A percentile compares a stretch with the other conserved stretches of the same genome.
Conservation (phyloP, 2,888 invertebrate genomes). For the Pristionchus maxplancki region DNA sequence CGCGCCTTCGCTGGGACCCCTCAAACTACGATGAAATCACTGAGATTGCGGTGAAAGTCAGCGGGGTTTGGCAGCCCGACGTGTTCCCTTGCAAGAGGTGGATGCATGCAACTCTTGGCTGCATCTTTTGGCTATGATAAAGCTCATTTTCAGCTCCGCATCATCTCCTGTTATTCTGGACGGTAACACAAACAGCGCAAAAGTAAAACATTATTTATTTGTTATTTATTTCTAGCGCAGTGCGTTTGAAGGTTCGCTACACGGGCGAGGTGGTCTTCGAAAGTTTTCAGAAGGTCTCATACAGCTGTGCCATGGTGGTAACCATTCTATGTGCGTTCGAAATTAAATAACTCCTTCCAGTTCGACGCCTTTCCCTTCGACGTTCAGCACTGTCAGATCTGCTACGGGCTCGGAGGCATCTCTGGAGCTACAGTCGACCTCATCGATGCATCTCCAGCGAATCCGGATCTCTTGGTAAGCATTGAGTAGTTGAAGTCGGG, state of each 20-base stretch:
- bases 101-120: too few relatives aligned
- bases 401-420: not conserved
- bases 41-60: not conserved
- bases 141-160: not conserved
- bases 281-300: not conserved
- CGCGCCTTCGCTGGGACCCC: not conserved
- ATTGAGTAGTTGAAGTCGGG: not conserved
- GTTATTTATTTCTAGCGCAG: too few relatives aligned
- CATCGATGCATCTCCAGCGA: not conserved
- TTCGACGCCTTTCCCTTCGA: slow-evolving; percentile 20
- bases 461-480: not conserved
- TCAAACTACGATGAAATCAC: not conserved
- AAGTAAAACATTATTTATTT: too few relatives aligned
- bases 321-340: too few relatives aligned
- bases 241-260: not conserved
- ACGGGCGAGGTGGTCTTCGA: not conserved
- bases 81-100: not conserved
- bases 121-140: not conserved
- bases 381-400: not conserved
- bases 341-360: not conserved
- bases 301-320: not conserved
- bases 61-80: not conserved
- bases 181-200: not conserved
- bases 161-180: not conserved
- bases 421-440: not conserved